These are phyloP conservation scores for Lucinisca nassula DNA, from an alignment of 2,888 invertebrate genomes.

Conservation along the genomic window DNA sequence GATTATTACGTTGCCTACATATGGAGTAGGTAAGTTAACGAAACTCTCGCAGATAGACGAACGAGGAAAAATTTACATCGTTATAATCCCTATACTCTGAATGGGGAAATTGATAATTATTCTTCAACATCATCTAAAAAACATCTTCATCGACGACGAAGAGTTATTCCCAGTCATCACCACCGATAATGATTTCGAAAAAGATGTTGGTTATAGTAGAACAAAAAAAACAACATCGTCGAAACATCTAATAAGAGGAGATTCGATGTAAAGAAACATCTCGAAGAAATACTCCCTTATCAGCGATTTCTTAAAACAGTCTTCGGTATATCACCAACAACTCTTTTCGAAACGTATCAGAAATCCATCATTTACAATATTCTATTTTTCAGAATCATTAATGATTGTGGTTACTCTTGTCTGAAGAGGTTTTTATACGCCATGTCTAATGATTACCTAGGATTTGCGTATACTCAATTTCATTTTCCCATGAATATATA, in stretches of 20 bases:
- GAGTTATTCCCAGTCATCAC: too few species aligned
- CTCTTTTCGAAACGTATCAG: background rate
- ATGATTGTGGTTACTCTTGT: background rate
- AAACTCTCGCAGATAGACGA: background rate
- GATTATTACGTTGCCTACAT: too few species aligned
- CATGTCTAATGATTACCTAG: too few species aligned
- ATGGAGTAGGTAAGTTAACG: too few species aligned
- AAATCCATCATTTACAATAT: background rate
- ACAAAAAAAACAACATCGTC: too few species aligned
- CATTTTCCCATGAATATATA: too few species aligned
- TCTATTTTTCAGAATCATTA: background rate
- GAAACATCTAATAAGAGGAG: background rate
- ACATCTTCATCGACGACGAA: background rate
- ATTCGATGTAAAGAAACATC: background rate
- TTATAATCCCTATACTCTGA: conserved; percentile 10
- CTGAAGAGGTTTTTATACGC: too few species aligned
- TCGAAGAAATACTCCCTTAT: background rate
- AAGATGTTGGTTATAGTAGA: too few species aligned
- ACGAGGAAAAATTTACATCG: conserved; percentile 7
- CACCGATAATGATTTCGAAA: too few species aligned
- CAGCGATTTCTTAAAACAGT: background rate
- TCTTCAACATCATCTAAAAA: background rate
- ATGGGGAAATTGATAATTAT: background rate
- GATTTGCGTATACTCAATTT: too few species aligned
- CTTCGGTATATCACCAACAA: too few species aligned